Evolutionary conservation across 2,888 invertebrate species (phyloP).

Genomic region (Terebella lapidaria): DNA sequence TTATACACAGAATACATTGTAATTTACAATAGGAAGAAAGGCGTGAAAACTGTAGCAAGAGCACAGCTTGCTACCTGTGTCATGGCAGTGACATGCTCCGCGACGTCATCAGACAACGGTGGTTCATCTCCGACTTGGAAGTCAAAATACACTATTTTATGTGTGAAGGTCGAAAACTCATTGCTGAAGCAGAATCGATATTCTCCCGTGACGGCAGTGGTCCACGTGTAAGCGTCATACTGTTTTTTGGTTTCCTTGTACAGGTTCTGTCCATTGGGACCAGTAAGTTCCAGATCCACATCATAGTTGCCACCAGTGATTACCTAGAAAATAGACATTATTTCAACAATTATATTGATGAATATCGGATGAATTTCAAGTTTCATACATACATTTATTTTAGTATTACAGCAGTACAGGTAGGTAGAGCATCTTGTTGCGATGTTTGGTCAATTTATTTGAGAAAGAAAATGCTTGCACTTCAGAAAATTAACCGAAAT

Average conservation of each 20-base stretch:
- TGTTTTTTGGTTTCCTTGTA: constrained; percentile 91
- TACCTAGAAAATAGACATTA: constrained; percentile 63
- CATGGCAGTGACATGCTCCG: constrained; percentile 66
- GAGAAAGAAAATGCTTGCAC: no score
- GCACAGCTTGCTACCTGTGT: constrained; percentile 64
- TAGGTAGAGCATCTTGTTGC: no score
- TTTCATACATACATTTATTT: no score
- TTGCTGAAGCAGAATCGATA: constrained; percentile 78
- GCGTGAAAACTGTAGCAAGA: no score
- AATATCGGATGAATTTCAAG: no score
- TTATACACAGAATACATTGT: no score
- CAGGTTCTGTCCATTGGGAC: constrained; percentile 79
- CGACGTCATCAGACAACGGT: constrained; percentile 55
- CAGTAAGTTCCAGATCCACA: constrained; percentile 86
- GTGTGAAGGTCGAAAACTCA: constrained; percentile 97
- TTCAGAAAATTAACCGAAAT: no score
- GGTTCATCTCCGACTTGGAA: constrained; percentile 88
- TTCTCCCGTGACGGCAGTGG: constrained; percentile 39
- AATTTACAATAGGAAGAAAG: no score
- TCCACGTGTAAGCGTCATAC: constrained; percentile 80
- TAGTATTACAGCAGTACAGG: no score
- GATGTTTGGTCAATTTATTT: no score
- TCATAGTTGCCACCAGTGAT: constrained; percentile 98
- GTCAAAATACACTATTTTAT: constrained; percentile 97
- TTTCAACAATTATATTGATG: background rate